These are phyloP conservation scores for Rhinopomastus cyanomelas DNA, from an alignment of 2,113 vertebrate species.

Conservation along the genomic window DNA sequence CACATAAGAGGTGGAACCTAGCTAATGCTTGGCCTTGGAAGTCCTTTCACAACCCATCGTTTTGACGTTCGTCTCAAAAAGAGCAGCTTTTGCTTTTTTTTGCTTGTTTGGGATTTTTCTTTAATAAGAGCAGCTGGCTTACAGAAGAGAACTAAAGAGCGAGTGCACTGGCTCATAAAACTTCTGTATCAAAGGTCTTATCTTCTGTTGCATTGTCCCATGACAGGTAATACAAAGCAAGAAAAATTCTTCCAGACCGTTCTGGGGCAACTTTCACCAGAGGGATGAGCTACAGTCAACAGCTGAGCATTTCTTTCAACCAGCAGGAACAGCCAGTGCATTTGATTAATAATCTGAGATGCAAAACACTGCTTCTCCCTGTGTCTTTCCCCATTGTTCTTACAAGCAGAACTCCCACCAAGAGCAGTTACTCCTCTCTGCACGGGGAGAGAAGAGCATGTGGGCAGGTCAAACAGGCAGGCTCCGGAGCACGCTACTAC, in stretches of 20 bases:
- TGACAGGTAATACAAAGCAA: background rate
- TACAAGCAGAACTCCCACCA: background rate
- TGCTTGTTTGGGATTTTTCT: background rate
- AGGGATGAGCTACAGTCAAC: background rate
- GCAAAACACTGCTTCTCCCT: background rate
- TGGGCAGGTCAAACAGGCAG: background rate
- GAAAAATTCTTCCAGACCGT: background rate
- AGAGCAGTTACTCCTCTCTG: background rate
- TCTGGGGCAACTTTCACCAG: background rate
- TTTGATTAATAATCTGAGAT: background rate
- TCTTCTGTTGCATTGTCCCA: background rate
- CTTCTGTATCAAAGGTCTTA: background rate
- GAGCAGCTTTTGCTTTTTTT: background rate
- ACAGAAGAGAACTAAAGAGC: background rate
- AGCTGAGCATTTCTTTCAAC: background rate
- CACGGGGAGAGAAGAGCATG: background rate
- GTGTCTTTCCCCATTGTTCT: background rate
- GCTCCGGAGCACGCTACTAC: background rate
- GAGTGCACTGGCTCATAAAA: background rate
- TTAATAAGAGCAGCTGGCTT: background rate
- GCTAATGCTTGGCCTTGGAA: conserved; percentile 58
- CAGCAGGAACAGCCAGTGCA: background rate
- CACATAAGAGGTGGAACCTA: conserved; percentile 47
- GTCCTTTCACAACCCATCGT: conserved; percentile 1
- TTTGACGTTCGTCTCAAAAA: conserved; percentile 33